Base-by-base conservation (phyloP, 2,113 vertebrate species). In the Siphamia tubifer region DNA sequence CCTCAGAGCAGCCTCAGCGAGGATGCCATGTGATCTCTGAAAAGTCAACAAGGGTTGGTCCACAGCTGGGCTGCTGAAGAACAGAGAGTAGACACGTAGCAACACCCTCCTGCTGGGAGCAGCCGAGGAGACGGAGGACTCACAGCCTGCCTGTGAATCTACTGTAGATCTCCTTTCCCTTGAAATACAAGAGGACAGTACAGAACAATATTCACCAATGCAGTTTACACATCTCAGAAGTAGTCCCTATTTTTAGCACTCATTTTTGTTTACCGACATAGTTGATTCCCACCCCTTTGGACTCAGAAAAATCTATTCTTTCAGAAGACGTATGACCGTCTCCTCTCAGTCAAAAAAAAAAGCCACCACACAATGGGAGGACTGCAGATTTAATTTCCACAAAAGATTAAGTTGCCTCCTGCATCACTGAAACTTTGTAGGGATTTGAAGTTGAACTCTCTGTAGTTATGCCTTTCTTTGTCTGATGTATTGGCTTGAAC, bases 11-110 rank as follows among this genome's bases (percentile, higher is more conserved):
- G 74, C 56, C 74, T 64, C 75, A 57, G 76, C 61, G 73, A 82
- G 78, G 82, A 87, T 82, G 86, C 83, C 87, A 89, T 92, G 88
- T 92, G 91, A 93, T 93, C 91, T 89, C 86, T 81, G 63, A 82
- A 91, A 91, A 90, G 87, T 92, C 89, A 92, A 90, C 91, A 89
- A 89, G 87, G 81, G 77, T 74, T 82, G 83, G 86, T 84, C 86
- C 86, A 87, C 90, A 92, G 89, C 86, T 89, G 90, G 88, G 72
- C 65, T 53, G 35, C 67, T 24, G 61, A 74, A 79, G 83, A 88
- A 87, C 85, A 89, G 74, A 84, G 85, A 85, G 68, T 60, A 61
- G 66, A 56, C 62, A 82, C 79, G 60, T 86, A 90, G 90, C 90
- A 90, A 87, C 77, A 88, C 68, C 78, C 88, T 89, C 90, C 90